These are phyloP conservation scores for Gracilinanus agilis DNA, from an alignment of 2,113 vertebrate species.

Conservation along the genomic window DNA sequence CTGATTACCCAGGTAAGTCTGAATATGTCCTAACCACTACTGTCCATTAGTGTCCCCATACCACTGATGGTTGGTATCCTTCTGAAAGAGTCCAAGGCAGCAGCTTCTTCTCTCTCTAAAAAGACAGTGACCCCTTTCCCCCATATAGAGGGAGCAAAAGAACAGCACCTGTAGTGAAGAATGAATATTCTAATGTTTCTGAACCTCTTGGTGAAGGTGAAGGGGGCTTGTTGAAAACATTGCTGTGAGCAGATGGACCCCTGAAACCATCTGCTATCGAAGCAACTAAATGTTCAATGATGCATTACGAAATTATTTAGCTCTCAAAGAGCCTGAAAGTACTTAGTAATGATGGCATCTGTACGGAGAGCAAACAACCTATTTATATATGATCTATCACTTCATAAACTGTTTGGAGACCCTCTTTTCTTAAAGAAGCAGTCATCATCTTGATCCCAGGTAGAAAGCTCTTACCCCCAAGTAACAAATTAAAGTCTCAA, in stretches of 20 bases:
- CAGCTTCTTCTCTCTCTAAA: conserved; percentile 46
- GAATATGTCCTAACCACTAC: conserved; percentile 31
- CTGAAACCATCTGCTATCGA: conserved; percentile 95
- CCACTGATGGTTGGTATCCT: conserved; percentile 20
- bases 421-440: conserved; percentile 88
- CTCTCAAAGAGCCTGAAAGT: conserved; percentile 95
- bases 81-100: conserved; percentile 40
- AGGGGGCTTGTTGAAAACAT: conserved; percentile 96
- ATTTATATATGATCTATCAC: conserved; percentile 95
- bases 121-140: conserved; percentile 46
- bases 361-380: conserved; percentile 92
- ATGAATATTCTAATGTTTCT: conserved; percentile 87
- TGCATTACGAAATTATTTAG: conserved; percentile 95
- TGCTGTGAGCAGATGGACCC: conserved; percentile 94
- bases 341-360: conserved; percentile 94
- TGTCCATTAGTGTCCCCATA: not conserved
- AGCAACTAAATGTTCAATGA: conserved; percentile 95
- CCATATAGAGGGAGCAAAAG: conserved; percentile 65
- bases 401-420: conserved; percentile 84
- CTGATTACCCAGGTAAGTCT: not conserved
- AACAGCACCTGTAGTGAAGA: conserved; percentile 84
- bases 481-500: not conserved
- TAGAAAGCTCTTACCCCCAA: conserved; percentile 55
- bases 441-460: conserved; percentile 70
- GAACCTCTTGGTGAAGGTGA: conserved; percentile 92